A percentile compares a stretch with the other conserved stretches of the same genome.
Evolutionary conservation across 2,113 vertebrate genomes (phyloP).

Genomic region (Gambusia affinis): DNA sequence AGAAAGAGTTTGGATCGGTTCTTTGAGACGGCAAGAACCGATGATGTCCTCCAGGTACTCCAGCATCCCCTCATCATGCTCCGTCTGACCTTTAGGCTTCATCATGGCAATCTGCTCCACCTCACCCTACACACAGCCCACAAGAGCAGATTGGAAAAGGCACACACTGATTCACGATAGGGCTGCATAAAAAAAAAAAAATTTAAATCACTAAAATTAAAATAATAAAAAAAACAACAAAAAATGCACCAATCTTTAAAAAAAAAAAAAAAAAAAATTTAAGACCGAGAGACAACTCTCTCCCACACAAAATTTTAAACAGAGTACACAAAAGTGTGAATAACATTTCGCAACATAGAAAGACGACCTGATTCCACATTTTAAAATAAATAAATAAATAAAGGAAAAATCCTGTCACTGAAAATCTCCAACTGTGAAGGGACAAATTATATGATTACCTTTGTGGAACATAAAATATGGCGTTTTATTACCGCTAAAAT

Average conservation of each 20-base stretch:
- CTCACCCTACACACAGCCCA: slow-evolving; percentile 86
- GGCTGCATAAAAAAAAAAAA: not conserved
- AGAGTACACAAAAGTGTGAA: not conserved
- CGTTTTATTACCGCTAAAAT: slow-evolving; percentile 1
- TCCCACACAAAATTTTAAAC: not conserved
- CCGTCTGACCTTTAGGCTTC: slow-evolving; percentile 96
- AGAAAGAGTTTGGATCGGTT: slow-evolving; percentile 87
- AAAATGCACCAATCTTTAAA: too few relatives aligned
- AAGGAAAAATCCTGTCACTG: not conserved
- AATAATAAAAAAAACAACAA: not conserved
- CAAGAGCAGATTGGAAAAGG: slow-evolving; percentile 29
- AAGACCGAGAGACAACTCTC: too few relatives aligned
- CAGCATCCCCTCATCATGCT: slow-evolving; percentile 96
- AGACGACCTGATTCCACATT: not conserved
- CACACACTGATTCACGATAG: slow-evolving; percentile 20
- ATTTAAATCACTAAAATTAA: not conserved
- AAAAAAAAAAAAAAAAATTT: too few relatives aligned
- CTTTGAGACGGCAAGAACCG: slow-evolving; percentile 92
- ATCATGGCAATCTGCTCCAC: slow-evolving; percentile 99
- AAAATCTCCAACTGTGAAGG: too few relatives aligned
- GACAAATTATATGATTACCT: too few relatives aligned
- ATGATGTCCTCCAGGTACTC: slow-evolving; percentile 97
- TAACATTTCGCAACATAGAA: not conserved
- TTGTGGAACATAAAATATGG: not conserved
- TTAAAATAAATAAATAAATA: not conserved